A percentile compares a stretch with the other conserved stretches of the same genome.
Evolutionary conservation across 2,113 vertebrate genomes (phyloP).

Genomic region (Callionymus lyra): DNA sequence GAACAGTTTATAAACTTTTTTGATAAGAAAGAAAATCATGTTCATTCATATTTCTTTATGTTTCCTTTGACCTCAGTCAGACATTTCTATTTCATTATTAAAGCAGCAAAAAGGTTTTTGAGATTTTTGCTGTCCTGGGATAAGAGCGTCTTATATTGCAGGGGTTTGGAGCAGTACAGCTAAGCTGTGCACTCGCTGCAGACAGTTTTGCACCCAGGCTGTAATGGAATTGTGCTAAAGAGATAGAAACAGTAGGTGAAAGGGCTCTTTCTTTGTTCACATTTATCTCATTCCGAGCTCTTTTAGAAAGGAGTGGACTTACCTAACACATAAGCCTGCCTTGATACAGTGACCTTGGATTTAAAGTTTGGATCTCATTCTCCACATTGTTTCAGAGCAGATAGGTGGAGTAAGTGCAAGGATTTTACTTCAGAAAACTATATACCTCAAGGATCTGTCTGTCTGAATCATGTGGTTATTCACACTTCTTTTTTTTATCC

Average conservation of each 20-base stretch:
- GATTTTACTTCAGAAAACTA: too few relatives aligned
- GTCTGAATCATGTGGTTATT: too few relatives aligned
- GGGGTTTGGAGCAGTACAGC: constrained; percentile 8
- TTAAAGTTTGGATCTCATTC: background rate
- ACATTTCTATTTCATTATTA: constrained; percentile 34
- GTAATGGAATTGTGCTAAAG: constrained; percentile 10
- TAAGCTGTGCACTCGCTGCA: constrained; percentile 6
- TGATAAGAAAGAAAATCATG: too few relatives aligned
- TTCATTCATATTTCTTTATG: too few relatives aligned
- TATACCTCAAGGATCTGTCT: too few relatives aligned
- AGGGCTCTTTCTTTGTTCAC: background rate
- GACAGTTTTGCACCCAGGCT: background rate
- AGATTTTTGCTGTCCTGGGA: constrained; percentile 10
- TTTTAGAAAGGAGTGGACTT: background rate
- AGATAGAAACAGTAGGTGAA: constrained; percentile 2
- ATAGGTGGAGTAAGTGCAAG: too few relatives aligned
- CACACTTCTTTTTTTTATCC: too few relatives aligned
- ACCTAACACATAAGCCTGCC: background rate
- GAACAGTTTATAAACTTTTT: too few relatives aligned
- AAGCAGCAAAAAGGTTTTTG: constrained; percentile 18
- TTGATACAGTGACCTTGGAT: too few relatives aligned
- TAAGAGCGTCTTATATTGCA: constrained; percentile 10
- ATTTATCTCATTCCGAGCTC: background rate
- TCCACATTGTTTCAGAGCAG: too few relatives aligned
- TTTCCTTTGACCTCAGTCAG: too few relatives aligned